A percentile compares a stretch with the other conserved stretches of the same genome.
These are phyloP conservation scores for Phenganax stokvisi DNA, from an alignment of 92 coral and sea anemone genomes.

Conservation along the genomic window DNA sequence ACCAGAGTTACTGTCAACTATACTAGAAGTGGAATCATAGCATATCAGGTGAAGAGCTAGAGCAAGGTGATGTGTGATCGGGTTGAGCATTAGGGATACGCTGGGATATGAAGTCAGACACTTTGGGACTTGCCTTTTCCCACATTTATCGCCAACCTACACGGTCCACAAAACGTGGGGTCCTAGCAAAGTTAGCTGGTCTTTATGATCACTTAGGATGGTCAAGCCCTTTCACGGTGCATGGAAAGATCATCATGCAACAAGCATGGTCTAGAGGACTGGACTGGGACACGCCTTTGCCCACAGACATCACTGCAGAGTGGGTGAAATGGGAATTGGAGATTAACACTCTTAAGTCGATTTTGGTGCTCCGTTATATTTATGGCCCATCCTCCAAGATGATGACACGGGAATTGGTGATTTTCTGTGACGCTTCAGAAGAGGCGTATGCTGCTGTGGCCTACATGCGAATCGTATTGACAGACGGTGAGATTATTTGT, in stretches of 20 bases:
- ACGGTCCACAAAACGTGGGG: slow-evolving; percentile 33
- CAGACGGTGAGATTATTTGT: slow-evolving; percentile 17
- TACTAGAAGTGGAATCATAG: slow-evolving; percentile 50
- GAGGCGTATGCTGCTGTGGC: slow-evolving; percentile 45
- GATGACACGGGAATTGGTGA: not conserved
- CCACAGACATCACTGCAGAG: slow-evolving; percentile 40
- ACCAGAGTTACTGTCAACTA: slow-evolving; percentile 32
- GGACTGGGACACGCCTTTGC: slow-evolving; percentile 45
- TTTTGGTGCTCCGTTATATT: slow-evolving; percentile 41
- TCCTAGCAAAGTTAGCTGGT: slow-evolving; percentile 36
- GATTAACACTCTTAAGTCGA: slow-evolving; percentile 32
- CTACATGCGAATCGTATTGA: slow-evolving; percentile 23
- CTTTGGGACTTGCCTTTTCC: slow-evolving; percentile 40
- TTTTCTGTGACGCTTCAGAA: slow-evolving; percentile 46
- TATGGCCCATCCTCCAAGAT: slow-evolving; percentile 15
- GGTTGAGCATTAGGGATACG: slow-evolving; percentile 46
- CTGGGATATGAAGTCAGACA: slow-evolving; percentile 52
- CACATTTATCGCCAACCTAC: slow-evolving; percentile 37
- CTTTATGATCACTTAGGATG: slow-evolving; percentile 51
- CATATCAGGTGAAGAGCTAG: slow-evolving; percentile 34
- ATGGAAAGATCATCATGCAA: slow-evolving; percentile 41
- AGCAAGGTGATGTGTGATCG: slow-evolving; percentile 35
- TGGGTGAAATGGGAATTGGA: slow-evolving; percentile 48
- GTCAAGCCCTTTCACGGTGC: slow-evolving; percentile 43
- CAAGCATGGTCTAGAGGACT: slow-evolving; percentile 44